phyloP scores from a whole-genome alignment of 2,888 invertebrate species.

The Diplazon laetatorius region DNA sequence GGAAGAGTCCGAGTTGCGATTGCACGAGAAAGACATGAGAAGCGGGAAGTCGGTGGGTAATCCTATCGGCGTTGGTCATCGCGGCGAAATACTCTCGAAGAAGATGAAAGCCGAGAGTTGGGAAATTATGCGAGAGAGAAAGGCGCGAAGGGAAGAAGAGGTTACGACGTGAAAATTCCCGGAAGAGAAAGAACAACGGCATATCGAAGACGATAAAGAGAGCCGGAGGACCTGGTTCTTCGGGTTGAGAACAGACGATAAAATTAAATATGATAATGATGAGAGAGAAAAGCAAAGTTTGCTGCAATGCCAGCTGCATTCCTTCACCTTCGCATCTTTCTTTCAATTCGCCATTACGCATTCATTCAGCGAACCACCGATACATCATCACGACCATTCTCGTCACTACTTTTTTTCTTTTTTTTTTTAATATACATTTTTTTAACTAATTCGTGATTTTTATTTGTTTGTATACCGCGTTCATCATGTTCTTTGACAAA shows the following conservation, averaged over 20 bases:
- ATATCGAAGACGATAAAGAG: slow-evolving; percentile 15
- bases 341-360: slow-evolving; percentile 41
- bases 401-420: not conserved
- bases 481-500: no score
- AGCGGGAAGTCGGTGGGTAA: slow-evolving; percentile 21
- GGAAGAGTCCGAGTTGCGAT: slow-evolving; percentile 15
- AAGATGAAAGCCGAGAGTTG: slow-evolving; percentile 44
- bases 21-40: slow-evolving; percentile 20
- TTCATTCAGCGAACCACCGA: slow-evolving; percentile 5
- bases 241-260: slow-evolving; percentile 1
- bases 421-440: no score
- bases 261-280: slow-evolving; percentile 34
- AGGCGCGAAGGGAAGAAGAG: not conserved
- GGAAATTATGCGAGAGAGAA: slow-evolving; percentile 43
- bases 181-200: slow-evolving; percentile 25
- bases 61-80: slow-evolving; percentile 56
- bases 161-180: slow-evolving; percentile 21
- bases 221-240: not conserved
- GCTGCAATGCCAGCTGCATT: slow-evolving; percentile 45
- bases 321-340: slow-evolving; percentile 55
- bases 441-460: no score
- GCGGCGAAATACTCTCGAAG: slow-evolving; percentile 42
- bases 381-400: slow-evolving; percentile 13
- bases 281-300: slow-evolving; percentile 42
- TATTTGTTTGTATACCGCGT: no score